Evolutionary conservation across 35 echinoderm and acorn worm genomes (phyloP).

Genomic region (Heliocidaris erythrogramma): DNA sequence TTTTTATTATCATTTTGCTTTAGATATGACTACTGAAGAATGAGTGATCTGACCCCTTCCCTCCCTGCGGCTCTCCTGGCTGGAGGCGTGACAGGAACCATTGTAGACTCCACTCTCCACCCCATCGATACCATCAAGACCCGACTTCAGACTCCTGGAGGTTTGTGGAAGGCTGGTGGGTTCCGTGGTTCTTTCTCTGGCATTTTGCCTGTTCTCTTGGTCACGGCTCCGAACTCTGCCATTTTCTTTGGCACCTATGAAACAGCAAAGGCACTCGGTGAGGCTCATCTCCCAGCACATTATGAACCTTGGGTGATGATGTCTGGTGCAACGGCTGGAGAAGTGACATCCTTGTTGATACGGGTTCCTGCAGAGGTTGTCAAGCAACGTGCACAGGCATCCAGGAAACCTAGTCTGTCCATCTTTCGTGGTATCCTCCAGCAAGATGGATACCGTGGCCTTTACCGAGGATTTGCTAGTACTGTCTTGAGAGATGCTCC

Average conservation of each 20-base stretch:
- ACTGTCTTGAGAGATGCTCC: conserved; percentile 83
- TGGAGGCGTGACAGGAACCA: conserved; percentile 74
- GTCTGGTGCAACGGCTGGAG: conserved; percentile 72
- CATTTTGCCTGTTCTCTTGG: conserved; percentile 64
- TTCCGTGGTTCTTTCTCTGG: conserved; percentile 86
- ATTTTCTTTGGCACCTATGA: conserved; percentile 93
- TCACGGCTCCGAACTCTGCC: conserved; percentile 76
- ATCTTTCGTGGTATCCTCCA: conserved; percentile 58
- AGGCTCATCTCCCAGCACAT: neutral
- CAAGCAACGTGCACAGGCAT: conserved; percentile 89
- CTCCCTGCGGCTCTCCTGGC: conserved; percentile 68
- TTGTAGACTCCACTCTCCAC: conserved; percentile 76
- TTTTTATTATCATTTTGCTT: neutral
- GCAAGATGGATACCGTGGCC: conserved; percentile 69
- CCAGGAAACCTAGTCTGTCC: conserved; percentile 46
- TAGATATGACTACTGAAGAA: conserved; percentile 41
- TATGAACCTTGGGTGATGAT: conserved; percentile 69
- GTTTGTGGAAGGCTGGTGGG: conserved; percentile 79
- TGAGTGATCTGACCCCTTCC: conserved; percentile 57
- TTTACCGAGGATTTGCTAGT: conserved; percentile 88
- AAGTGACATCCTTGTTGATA: conserved; percentile 70
- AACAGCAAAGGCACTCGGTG: conserved; percentile 53
- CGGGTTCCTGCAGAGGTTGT: conserved; percentile 92
- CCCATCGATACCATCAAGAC: conserved; percentile 96
- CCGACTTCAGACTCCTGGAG: conserved; percentile 78